Base-by-base conservation (phyloP, 1,140 invertebrate genomes). In the Drosophila carrolli region DNA sequence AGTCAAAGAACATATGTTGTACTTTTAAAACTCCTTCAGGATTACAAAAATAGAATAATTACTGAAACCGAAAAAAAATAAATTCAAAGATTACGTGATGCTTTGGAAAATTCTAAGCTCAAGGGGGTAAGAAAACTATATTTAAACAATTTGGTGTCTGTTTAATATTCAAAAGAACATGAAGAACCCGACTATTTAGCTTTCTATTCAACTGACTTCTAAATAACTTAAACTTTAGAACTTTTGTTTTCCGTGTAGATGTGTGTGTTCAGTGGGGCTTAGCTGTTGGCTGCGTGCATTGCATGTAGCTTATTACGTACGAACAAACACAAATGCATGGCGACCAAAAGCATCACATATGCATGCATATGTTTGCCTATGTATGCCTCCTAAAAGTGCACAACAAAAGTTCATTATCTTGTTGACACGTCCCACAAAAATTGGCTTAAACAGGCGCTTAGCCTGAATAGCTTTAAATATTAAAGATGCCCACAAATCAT, bases 371-470 rank as follows among this genome's bases (percentile, higher is more conserved):
- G 56, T 70, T 53, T 57, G 50, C 37, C 37, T 19, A 46, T 37
- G 16, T 62, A 23, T 48, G 44, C 32, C 70, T 54, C 10, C 71
- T 35, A 62, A 74, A 74, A 63, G 58, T 75, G 66, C 75, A 63
- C 62, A 73, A 82, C 75, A 72, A 88, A 88, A 88, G 81, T 81
- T 88, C 75, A 88, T 88, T 88, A 88, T 83, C 72, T 70, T 83
- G 83, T 88, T 83, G 83, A 86, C 79, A 86, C 72, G 83, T 78
- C 84, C 77, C 66, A 47, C 32, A 66, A 83, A 89, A 88, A 75
- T 65, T 63, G 71, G 44, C 46, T 77, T 58, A 60, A 55, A 59
- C 35, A 66, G 61, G 16, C 29, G 46, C 62, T 47, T 32, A 38
- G 40, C 1, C 32, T 0, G 35, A 23, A 14, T 27, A 51, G 9